phyloP scores from a whole-genome alignment of 2,113 vertebrate genomes.

The Aegotheles bennettii region DNA sequence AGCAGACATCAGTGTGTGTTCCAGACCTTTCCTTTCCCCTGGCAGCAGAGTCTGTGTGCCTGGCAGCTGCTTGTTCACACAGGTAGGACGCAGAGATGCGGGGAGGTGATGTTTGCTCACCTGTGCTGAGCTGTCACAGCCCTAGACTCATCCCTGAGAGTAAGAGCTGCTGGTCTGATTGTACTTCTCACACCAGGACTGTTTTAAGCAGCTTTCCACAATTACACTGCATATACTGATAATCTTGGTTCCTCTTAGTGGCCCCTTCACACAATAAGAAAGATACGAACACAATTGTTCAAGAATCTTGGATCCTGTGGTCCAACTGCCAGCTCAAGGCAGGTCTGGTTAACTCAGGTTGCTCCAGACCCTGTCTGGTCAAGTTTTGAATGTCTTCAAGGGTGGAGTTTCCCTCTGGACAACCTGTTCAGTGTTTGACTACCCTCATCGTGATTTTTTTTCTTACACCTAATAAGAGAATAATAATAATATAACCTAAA shows the following conservation, averaged over 20 bases:
- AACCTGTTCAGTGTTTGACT: not conserved
- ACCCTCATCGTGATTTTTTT: not conserved
- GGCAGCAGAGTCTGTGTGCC: not conserved
- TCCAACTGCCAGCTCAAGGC: not conserved
- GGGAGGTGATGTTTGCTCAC: not conserved
- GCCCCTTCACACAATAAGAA: not conserved
- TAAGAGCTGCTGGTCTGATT: not conserved
- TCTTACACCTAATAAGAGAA: not conserved
- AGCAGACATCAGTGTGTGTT: not conserved
- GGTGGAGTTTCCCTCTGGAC: not conserved
- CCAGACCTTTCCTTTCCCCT: not conserved
- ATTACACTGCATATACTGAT: not conserved
- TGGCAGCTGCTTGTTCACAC: not conserved
- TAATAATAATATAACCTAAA: not conserved
- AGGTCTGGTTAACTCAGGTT: not conserved
- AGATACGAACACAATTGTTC: fast-evolving
- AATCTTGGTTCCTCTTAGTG: not conserved
- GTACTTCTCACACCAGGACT: not conserved
- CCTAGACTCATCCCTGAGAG: not conserved
- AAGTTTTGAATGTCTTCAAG: not conserved
- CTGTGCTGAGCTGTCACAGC: not conserved
- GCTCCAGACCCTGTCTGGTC: not conserved
- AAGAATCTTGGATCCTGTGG: not conserved
- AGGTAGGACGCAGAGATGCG: not conserved
- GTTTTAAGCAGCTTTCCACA: not conserved